These are phyloP conservation scores for Catharus fuscescens DNA, from an alignment of 2,113 vertebrate species.

Conservation along the genomic window DNA sequence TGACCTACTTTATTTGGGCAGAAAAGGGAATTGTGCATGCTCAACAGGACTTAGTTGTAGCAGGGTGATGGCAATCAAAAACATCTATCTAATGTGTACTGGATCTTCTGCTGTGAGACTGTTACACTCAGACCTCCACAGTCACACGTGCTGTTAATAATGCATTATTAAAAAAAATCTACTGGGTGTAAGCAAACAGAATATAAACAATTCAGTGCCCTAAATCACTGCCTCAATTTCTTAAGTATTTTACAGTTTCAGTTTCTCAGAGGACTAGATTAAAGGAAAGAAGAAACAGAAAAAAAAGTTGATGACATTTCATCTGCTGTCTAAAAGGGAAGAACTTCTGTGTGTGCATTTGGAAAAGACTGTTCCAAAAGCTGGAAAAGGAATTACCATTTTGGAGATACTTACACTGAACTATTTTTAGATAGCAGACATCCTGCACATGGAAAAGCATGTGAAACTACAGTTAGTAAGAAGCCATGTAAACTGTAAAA, in stretches of 20 bases:
- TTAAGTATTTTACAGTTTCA: neutral
- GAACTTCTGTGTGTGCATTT: neutral
- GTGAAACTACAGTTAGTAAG: slow-evolving; percentile 26
- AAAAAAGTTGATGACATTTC: neutral
- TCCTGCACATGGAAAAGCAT: slow-evolving; percentile 15
- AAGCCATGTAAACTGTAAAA: slow-evolving; percentile 45
- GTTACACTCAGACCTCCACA: neutral
- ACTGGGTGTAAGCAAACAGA: neutral
- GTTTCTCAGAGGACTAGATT: neutral
- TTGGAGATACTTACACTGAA: slow-evolving; percentile 7
- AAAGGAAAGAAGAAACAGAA: neutral
- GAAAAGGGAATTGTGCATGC: neutral
- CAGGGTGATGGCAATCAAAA: neutral
- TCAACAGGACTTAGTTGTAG: neutral
- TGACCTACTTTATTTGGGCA: neutral
- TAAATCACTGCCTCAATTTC: neutral
- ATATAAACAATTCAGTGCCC: neutral
- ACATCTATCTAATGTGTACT: neutral
- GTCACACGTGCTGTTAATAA: neutral
- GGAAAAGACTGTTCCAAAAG: neutral
- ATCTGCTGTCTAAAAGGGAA: neutral
- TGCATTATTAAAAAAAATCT: neutral
- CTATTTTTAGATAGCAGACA: slow-evolving; percentile 34
- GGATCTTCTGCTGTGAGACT: neutral
- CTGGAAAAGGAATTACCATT: slow-evolving; percentile 27